Base-by-base conservation (phyloP, 2,797 vertebrate species). In the Squalus acanthias region DNA sequence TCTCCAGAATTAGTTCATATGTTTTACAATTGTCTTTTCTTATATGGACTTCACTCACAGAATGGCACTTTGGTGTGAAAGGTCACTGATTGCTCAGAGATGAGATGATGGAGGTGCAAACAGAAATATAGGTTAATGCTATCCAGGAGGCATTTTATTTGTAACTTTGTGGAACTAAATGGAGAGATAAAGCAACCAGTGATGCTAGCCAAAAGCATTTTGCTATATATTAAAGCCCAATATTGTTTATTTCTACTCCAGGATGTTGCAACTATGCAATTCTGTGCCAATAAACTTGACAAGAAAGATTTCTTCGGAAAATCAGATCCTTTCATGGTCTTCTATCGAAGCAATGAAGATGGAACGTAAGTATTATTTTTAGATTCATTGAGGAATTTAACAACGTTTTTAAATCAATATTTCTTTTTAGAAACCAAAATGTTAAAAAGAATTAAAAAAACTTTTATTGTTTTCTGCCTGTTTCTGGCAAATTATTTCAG, bases 281-380 rank as follows among this genome's bases (percentile, higher is more conserved):
- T 99, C 97, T 99, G 99, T 22, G 99, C 99, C 98, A 99, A 99
- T 98, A 99, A 99, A 97, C 97, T 99, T 98, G 99, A 99, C 97
- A 99, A 99, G 98, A 99, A 99, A 97, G 99, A 99, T 96, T 99
- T 99, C 97, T 99, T 99, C 0, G 99, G 99, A 96, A 99, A 99
- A 97, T 99, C 99, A 0, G 99, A 99, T 97, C 99, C 99, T 29
- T 99, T 99, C 98, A 98, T 99, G 98, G 99, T 99, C 85, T 99
- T 99, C 97, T 99, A 98, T 97, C 98, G 99, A 97, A 99, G 99
- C 97, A 99, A 99, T 0, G 99, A 99, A 97, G 99, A 99, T 0
- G 99, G 99, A 97, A 99, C 99, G 99, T 99, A 97, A 99, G 99
- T 97, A 72, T 70, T 70, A 26, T 24, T 57, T 33, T 67, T 63